Base-by-base conservation (phyloP, 2,113 vertebrate genomes). In the Zosterops hypoxanthus region DNA sequence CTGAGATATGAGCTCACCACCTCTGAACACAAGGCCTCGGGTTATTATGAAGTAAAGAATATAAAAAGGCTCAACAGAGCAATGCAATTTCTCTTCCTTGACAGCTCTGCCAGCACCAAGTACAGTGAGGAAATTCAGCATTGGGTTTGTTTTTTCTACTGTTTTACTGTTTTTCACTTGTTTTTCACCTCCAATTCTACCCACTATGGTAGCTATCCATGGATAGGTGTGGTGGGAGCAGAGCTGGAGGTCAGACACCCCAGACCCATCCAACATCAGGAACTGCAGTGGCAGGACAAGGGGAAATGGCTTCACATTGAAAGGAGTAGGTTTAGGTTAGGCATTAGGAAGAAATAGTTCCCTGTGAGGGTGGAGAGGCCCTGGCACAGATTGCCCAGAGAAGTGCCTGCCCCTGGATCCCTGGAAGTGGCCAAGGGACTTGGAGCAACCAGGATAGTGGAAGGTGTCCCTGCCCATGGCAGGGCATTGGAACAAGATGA, bases 1-100 rank as follows among this genome's bases (percentile, higher is more conserved):
- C 69, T 2, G 16, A 96, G 93, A 60, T 59, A 47, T 4, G 49
- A 85, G 83, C 93, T 92, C 83, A 61, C 70, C 21, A 36, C 65
- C 66, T 71, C 73, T 0, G 0, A 90, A 69, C 44, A 71, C 2
- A 0, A 72, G 69, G 78, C 78, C 70, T 56, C 8, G 0, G 57
- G 78, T 94, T 85, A 85, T 79, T 82, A 57, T 1, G 22, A 82
- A 82, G 64, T 22, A 55, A 86, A 71, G 69, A 70, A 56, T 2
- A 87, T 24, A 49, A 82, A 92, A 83, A 82, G 52, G 33, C 25
- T 76, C 85, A 65, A 25, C 0, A 57, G 59, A 94, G 55, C 36
- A 95, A 82, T 0, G 9, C 49, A 31, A 61, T 39, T 80, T 82
- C 73, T 85, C 52, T 39, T 63, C 63, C 76, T 13, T 28, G 79